A percentile compares a stretch with the other conserved stretches of the same genome.
phyloP scores from a whole-genome alignment of 2,888 invertebrate genomes.

The Polyommatus iphigenia region DNA sequence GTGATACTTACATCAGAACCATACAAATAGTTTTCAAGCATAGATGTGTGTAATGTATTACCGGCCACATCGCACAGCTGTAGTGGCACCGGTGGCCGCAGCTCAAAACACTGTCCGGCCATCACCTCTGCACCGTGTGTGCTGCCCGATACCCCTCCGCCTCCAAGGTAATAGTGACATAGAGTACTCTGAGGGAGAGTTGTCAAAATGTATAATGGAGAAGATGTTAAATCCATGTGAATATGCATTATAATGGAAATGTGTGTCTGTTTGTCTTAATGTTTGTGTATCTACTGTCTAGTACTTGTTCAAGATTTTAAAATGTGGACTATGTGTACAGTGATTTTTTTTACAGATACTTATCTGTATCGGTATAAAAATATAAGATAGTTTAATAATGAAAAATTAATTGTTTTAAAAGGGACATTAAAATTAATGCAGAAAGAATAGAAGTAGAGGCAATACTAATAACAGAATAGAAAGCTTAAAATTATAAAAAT shows the following conservation, averaged over 20 bases:
- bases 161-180: conserved; percentile 68
- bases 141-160: conserved; percentile 48
- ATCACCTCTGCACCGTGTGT: conserved; percentile 73
- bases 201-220: background rate
- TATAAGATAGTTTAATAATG: too few species aligned
- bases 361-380: too few species aligned
- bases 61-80: conserved; percentile 94
- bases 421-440: too few species aligned
- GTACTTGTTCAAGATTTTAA: too few species aligned
- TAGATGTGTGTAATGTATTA: conserved; percentile 85
- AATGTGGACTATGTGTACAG: too few species aligned
- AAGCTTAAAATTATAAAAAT: background rate
- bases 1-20: conserved; percentile 82
- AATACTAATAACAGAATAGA: background rate
- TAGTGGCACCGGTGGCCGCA: conserved; percentile 80
- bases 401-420: too few species aligned
- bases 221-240: background rate
- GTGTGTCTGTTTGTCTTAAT: too few species aligned
- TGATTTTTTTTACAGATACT: too few species aligned
- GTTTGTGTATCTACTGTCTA: too few species aligned
- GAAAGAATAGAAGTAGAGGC: background rate
- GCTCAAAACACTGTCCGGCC: conserved; percentile 67
- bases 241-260: too few species aligned
- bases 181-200: conserved; percentile 58
- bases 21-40: conserved; percentile 88